Conservation (phyloP, 92 coral and sea anemone genomes). For the Porites cylindrica region DNA sequence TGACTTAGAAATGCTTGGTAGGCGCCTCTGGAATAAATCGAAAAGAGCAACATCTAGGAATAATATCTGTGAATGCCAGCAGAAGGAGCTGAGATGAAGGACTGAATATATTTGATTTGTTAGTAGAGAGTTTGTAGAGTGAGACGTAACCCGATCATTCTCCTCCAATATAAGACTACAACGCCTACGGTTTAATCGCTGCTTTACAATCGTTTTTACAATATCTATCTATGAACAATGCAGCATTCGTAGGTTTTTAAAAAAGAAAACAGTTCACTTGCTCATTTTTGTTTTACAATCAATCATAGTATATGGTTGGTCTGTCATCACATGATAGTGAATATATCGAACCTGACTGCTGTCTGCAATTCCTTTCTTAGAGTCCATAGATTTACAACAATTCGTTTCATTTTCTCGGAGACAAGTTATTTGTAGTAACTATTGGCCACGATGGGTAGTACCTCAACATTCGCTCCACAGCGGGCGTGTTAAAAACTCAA, state of each 20-base stretch:
- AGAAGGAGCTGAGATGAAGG: conserved; percentile 14
- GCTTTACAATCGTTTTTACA: conserved; percentile 16
- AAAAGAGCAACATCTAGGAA: conserved; percentile 19
- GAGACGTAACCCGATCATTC: conserved; percentile 7
- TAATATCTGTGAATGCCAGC: background rate
- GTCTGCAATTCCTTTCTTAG: conserved; percentile 21
- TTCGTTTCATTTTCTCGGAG: conserved; percentile 5
- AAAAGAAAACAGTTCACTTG: conserved; percentile 1
- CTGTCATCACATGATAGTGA: conserved; percentile 10
- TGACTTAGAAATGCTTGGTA: background rate
- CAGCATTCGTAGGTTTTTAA: conserved; percentile 20
- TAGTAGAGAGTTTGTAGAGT: conserved; percentile 11
- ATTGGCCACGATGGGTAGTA: conserved; percentile 12
- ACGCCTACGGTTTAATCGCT: conserved; percentile 20
- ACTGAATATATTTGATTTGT: conserved; percentile 3
- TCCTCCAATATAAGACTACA: background rate
- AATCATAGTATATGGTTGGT: conserved; percentile 10
- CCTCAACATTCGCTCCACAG: background rate
- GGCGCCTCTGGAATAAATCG: conserved; percentile 17
- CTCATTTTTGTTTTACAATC: conserved; percentile 7
- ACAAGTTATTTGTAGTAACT: conserved; percentile 18
- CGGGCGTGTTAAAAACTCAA: conserved; percentile 4
- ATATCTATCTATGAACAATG: conserved; percentile 7
- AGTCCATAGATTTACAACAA: conserved; percentile 4
- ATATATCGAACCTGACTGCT: conserved; percentile 11